Evolutionary conservation across 2,113 vertebrate species (phyloP), one percentile per base, ranked within the genome.

Genomic region (Tursiops truncatus): DNA sequence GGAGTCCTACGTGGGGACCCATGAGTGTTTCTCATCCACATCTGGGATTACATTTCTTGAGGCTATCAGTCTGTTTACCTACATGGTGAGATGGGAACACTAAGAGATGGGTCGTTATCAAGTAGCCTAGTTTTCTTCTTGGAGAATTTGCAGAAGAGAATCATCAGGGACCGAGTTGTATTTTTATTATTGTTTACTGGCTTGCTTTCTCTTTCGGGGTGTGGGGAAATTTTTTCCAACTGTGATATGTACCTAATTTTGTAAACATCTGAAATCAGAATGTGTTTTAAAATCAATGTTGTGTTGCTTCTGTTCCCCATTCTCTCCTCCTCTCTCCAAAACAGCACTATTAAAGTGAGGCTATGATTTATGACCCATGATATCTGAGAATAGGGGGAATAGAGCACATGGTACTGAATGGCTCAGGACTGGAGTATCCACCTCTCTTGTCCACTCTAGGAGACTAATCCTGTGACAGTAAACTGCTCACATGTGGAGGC

Each of bases 281-380:
- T 23, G 26, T 50, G 71, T 50, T 77, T 94, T 92, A 8, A 82
- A 90, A 77, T 68, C 76, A 82, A 38, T 70, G 18, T 15, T 28
- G 5, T 56, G 2, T 38, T 73, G 56, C 23, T 84, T 92, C 71
- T 81, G 65, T 18, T 81, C 36, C 33, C 33, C 25, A 5, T 31
- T 17, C 7, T 73, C 18, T 44, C 23, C 25, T 15, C 8, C 6
- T 18, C 56, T 17, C 83, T 56, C n/a, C 13, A 63, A 63, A 18
- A 74, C 31, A 56, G 33, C 8, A 5, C 6, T 10, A 81, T 31
- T 60, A 73, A 23, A 73, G 12, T 14, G 12, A 86, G 56, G 14
- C 71, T 68, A 17, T 28, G 68, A 83, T 58, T 88, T 85, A 82
- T 71, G 68, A 96, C 26, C 38, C 33, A 8, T 0, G 5, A 11